phyloP scores from a whole-genome alignment of 2,113 vertebrate genomes.

The Dolichotis patagonum region DNA sequence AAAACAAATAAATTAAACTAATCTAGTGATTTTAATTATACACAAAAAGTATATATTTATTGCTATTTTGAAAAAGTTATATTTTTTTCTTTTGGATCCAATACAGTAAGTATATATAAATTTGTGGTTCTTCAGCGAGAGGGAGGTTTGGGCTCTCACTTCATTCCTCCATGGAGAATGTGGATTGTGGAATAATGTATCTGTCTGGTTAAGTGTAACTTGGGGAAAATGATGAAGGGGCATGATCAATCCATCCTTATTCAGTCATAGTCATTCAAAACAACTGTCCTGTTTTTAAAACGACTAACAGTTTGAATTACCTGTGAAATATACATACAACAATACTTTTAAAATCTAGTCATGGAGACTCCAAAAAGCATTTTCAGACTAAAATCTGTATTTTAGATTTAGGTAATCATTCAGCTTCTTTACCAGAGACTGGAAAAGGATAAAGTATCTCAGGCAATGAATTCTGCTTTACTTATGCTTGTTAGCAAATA shows the following conservation, averaged over 20 bases:
- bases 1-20: not conserved
- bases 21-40: not conserved
- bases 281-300: not conserved
- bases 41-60: not conserved
- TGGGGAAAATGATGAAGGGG: not conserved
- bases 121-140: not conserved
- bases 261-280: not conserved
- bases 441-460: not conserved
- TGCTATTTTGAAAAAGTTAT: not conserved
- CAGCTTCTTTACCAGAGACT: not conserved
- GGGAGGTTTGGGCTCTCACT: not conserved
- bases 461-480: conserved; percentile 37
- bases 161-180: not conserved
- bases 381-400: not conserved
- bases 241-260: not conserved
- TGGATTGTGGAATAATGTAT: not conserved
- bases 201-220: not conserved
- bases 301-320: not conserved
- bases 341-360: not conserved
- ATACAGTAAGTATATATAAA: not conserved
- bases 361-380: not conserved
- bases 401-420: not conserved
- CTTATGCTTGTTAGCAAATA: not conserved
- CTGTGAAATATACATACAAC: not conserved
- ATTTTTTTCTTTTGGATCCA: not conserved